A percentile compares a stretch with the other conserved stretches of the same genome.
Conservation (phyloP, 2,888 invertebrate genomes). For the Muschampia plurimacula region DNA sequence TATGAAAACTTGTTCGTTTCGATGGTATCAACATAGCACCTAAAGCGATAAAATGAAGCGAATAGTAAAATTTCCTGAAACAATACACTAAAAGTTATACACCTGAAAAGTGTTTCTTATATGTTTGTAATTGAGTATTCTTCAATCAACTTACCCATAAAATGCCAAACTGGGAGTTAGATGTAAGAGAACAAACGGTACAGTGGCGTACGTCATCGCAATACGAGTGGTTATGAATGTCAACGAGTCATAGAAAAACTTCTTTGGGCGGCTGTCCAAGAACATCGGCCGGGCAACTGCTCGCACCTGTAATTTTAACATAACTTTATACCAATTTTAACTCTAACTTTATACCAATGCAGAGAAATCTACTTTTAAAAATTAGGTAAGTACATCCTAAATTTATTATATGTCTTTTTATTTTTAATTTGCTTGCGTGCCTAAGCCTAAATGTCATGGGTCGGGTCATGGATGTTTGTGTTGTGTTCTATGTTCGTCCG, state of each 20-base stretch:
- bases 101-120: background rate
- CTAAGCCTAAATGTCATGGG: too few species aligned
- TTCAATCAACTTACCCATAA: constrained; percentile 89
- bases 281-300: constrained; percentile 93
- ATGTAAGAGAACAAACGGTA: constrained; percentile 96
- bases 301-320: constrained; percentile 88
- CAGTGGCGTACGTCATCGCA: constrained; percentile 95
- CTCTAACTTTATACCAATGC: background rate
- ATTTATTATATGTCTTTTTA: too few species aligned
- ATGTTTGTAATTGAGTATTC: background rate
- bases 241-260: constrained; percentile 92
- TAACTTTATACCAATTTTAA: background rate
- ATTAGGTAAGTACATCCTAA: too few species aligned
- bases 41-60: constrained; percentile 78
- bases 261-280: constrained; percentile 87
- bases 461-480: too few species aligned
- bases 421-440: too few species aligned
- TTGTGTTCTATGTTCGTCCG: too few species aligned
- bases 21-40: constrained; percentile 76
- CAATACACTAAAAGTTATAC: background rate
- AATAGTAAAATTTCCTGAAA: constrained; percentile 85
- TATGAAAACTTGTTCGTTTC: constrained; percentile 47
- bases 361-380: too few species aligned
- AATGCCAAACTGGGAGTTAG: constrained; percentile 91
- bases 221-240: constrained; percentile 94